Base-by-base conservation (phyloP, 2,797 vertebrate genomes). In the Falco berigora region DNA sequence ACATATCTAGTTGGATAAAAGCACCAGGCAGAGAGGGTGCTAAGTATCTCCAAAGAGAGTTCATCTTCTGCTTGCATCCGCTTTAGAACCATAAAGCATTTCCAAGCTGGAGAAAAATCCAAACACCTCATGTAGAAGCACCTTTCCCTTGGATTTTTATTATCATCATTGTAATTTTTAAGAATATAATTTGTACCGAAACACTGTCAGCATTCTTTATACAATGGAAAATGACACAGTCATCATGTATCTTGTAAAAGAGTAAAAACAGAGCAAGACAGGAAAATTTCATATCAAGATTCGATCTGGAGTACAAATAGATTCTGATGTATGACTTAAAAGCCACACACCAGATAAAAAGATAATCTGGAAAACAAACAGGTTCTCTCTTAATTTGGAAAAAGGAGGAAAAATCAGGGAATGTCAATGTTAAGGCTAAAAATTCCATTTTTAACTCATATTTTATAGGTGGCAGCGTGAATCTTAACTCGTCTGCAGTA, bases 121-220 rank as follows among this genome's bases (percentile, higher is more conserved):
- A 88, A 96, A 96, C 92, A 96, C 90, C 93, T 95, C 81, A 76
- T 93, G 94, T 96, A 96, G 94, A 97, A 97, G 89, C 80, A 92
- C 95, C 92, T 95, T 91, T 74, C 95, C 96, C 98, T 94, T 96
- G 88, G 92, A 90, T 95, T 97, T 97, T 95, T 95, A 97, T 96
- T 97, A 92, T 86, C 59, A 66, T 88, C 88, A 88, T 96, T 49
- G 84, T 97, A 38, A 88, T 95, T 97, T 96, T 96, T 77, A 97
- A 97, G 97, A 97, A 97, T 97, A 95, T 96, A 97, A 94, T 98
- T 97, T 97, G 94, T 98, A 97, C 88, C 94, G 85, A 98, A 98
- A 98, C 98, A 98, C 97, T 97, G 95, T 97, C 97, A 98, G 96
- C 95, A 93, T 97, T 98, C 94, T 97, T 42, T 96, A 97, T 93